Conservation (phyloP, 2,113 vertebrate species). For the Austrofundulus limnaeus region DNA sequence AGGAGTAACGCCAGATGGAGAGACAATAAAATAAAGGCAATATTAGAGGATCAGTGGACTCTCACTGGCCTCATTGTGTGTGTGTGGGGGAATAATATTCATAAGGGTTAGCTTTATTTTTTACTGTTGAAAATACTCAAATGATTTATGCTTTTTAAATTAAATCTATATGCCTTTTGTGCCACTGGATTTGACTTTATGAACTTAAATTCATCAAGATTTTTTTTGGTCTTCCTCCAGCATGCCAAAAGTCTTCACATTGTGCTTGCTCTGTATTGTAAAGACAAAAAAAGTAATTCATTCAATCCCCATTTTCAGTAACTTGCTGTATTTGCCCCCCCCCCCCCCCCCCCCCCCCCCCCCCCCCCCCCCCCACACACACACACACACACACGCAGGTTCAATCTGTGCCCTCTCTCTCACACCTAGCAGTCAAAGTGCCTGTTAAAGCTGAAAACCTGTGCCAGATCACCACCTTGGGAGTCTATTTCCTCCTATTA, state of each 20-base stretch:
- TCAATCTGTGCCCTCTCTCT: slow-evolving; percentile 29
- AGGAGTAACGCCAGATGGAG: too few species aligned
- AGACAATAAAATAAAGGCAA: too few species aligned
- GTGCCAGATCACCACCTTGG: slow-evolving; percentile 49
- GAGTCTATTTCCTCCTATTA: slow-evolving; percentile 65
- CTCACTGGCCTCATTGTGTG: too few species aligned
- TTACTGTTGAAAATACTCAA: background rate
- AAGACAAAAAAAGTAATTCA: background rate
- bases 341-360: too few species aligned
- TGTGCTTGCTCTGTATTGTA: background rate
- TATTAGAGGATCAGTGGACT: too few species aligned
- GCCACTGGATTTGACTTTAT: background rate
- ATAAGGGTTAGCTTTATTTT: background rate
- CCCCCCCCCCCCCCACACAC: too few species aligned
- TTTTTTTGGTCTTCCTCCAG: background rate
- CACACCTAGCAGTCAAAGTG: slow-evolving; percentile 47
- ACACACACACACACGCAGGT: slow-evolving; percentile 12
- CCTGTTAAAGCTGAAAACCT: slow-evolving; percentile 61
- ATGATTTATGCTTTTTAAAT: background rate
- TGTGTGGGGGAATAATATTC: background rate
- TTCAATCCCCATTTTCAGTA: slow-evolving; percentile 16
- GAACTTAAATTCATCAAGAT: background rate
- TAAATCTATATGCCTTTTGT: background rate
- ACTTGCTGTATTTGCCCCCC: slow-evolving; percentile 3
- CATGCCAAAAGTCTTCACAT: background rate